Conservation (phyloP, 53 echinoderm and acorn worm genomes). For the Antedon mediterranea region DNA sequence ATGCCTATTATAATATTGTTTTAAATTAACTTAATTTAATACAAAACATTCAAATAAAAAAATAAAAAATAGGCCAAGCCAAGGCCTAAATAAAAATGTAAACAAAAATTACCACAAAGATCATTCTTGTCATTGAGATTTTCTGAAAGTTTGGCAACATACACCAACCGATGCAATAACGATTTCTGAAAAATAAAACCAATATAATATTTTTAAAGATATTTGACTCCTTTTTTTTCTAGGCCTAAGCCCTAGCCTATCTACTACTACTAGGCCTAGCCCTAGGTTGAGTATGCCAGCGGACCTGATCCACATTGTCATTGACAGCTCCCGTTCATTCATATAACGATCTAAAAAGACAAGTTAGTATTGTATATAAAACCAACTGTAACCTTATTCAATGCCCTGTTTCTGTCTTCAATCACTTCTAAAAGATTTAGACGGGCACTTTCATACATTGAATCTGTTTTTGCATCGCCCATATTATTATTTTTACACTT, state of each 20-base stretch:
- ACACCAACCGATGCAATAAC: constrained; percentile 73
- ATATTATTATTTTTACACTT: too few relatives aligned
- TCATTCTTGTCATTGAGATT: constrained; percentile 67
- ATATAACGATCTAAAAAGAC: not conserved
- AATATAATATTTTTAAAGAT: too few relatives aligned
- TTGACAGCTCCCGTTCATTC: too few relatives aligned
- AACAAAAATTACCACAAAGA: constrained; percentile 63
- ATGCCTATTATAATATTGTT: not conserved
- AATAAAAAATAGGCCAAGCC: too few relatives aligned
- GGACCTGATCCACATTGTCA: too few relatives aligned
- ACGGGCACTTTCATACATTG: constrained; percentile 70
- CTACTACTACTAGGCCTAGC: not conserved
- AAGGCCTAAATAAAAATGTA: too few relatives aligned
- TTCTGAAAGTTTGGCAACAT: constrained; percentile 70
- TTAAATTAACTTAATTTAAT: too few relatives aligned
- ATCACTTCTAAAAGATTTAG: constrained; percentile 88
- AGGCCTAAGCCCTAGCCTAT: not conserved
- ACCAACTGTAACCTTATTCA: constrained; percentile 85
- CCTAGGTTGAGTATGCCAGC: too few relatives aligned
- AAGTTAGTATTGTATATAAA: not conserved
- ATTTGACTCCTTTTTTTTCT: too few relatives aligned
- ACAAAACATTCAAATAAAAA: too few relatives aligned
- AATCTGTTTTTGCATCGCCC: constrained; percentile 48
- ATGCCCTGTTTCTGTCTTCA: constrained; percentile 82
- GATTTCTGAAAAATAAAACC: constrained; percentile 81